phyloP scores from a whole-genome alignment of 2,113 vertebrate species.

The Embiotoca jacksoni region DNA sequence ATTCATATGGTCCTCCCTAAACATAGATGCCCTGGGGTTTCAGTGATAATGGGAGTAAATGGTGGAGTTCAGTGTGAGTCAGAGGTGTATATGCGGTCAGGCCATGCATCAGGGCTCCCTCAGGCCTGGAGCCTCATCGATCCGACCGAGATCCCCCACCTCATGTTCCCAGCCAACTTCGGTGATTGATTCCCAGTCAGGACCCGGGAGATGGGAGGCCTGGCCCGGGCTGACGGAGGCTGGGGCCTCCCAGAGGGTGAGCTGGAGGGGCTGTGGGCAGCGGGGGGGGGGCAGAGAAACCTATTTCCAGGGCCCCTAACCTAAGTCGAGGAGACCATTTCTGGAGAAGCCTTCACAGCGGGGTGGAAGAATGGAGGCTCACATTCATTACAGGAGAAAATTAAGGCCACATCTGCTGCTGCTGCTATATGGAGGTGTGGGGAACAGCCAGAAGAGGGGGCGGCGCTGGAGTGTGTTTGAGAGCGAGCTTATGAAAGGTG shows the following conservation, averaged over 20 bases:
- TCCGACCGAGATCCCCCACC: constrained; percentile 65
- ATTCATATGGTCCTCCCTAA: constrained; percentile 64
- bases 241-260: constrained; percentile 71
- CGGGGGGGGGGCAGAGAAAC: constrained; percentile 27
- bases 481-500: constrained; percentile 23
- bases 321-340: constrained; percentile 73
- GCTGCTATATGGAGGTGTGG: constrained; percentile 37
- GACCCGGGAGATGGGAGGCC: constrained; percentile 78
- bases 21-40: constrained; percentile 62
- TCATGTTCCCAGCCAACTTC: constrained; percentile 70
- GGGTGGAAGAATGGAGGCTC: constrained; percentile 51
- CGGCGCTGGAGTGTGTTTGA: constrained; percentile 6
- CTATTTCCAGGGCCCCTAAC: constrained; percentile 70
- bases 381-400: constrained; percentile 77
- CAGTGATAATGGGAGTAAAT: constrained; percentile 66
- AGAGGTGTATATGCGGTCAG: constrained; percentile 66
- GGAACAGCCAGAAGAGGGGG: constrained; percentile 1
- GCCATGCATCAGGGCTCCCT: constrained; percentile 78
- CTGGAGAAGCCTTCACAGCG: constrained; percentile 58
- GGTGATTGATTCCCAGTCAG: constrained; percentile 84
- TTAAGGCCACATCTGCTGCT: constrained; percentile 71
- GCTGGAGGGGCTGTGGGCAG: constrained; percentile 52
- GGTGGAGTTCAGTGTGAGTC: constrained; percentile 67
- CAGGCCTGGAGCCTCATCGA: constrained; percentile 77
- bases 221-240: constrained; percentile 65